Percentiles rank a stretch among this genome's conserved stretches.
phyloP scores from a whole-genome alignment of 1,140 invertebrate species.

The Brachionus angularis region DNA sequence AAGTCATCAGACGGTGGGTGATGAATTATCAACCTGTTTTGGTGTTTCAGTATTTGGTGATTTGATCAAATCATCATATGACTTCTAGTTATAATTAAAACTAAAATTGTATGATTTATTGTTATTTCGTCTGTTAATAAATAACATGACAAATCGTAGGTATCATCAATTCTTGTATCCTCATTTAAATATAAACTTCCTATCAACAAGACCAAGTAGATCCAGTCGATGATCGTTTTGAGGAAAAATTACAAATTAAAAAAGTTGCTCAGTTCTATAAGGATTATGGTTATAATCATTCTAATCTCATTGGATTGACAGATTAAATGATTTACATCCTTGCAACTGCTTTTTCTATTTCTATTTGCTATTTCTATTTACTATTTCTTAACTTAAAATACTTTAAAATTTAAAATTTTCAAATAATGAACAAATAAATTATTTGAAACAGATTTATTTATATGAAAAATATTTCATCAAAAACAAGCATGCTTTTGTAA shows the following conservation, averaged over 20 bases:
- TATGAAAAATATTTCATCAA: too few species aligned
- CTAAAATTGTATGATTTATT: constrained; percentile 18
- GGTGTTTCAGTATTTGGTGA: constrained; percentile 39
- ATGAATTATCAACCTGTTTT: constrained; percentile 44
- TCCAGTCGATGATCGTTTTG: constrained; percentile 32
- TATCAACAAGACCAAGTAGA: constrained; percentile 10
- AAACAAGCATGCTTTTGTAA: too few species aligned
- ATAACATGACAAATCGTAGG: constrained; percentile 34
- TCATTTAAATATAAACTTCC: constrained; percentile 27
- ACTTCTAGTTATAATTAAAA: constrained; percentile 4
- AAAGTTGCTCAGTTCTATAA: constrained; percentile 36
- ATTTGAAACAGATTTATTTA: too few species aligned
- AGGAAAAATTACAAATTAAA: neutral
- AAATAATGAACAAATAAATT: too few species aligned
- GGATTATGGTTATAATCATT: constrained; percentile 24
- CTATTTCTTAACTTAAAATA: too few species aligned
- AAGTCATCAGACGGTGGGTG: constrained; percentile 44
- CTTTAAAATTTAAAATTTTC: too few species aligned
- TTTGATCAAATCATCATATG: constrained; percentile 43
- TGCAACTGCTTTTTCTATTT: too few species aligned
- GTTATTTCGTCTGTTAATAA: constrained; percentile 42
- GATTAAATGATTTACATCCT: constrained; percentile 36
- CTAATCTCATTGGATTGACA: constrained; percentile 44
- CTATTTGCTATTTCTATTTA: too few species aligned
- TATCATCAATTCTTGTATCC: constrained; percentile 29